Base-by-base conservation (phyloP, 2,113 vertebrate species). In the Prochilodus magdalenae region DNA sequence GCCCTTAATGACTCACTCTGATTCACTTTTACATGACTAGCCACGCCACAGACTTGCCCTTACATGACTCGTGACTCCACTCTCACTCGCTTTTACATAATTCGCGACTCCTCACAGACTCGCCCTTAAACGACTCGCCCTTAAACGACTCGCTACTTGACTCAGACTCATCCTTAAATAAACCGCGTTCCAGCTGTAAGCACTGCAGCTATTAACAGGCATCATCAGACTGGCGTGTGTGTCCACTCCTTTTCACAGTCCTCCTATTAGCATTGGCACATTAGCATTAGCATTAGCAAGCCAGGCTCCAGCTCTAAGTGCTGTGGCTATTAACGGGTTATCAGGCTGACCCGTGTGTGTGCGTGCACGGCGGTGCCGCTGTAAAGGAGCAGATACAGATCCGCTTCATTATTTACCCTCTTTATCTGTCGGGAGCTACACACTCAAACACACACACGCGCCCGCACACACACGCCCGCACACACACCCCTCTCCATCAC, bases 261-360 rank as follows among this genome's bases (percentile, higher is more conserved):
- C 55, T 3, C 5, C 1, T 51, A 51, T 44, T 44, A 44, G 40
- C 51, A 6, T 53, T 18, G 7, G 16, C 51, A 3, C 7, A n/a
- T 57, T 57, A 57, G 29, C 26, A 8, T 33, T 66, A 33, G 29
- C 63, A 33, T 66, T 51, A 91, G 74, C 36, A 44, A 80, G 33
- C 26, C 80, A n/a, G 24, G 73, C 62, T 82, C 75, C 74, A 60
- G 55, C 33, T 49, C 72, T 86, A 86, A 86, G 66, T 77, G 81
- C 65, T 67, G 83, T 79, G 82, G 86, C 85, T 89, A 93, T 86
- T 90, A 92, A 89, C 84, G 80, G 82, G 80, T 91, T 88, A 92
- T 91, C 91, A 86, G 84, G 18, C 72, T 89, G 86, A 89, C 90
- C 88, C 88, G 29, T 57, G 44, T 77, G 66, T 27, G 33, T 77